Percentiles rank a stretch among this genome's conserved stretches.
phyloP scores from a whole-genome alignment of 2,888 invertebrate species.

The Ornithoptera priamus region DNA sequence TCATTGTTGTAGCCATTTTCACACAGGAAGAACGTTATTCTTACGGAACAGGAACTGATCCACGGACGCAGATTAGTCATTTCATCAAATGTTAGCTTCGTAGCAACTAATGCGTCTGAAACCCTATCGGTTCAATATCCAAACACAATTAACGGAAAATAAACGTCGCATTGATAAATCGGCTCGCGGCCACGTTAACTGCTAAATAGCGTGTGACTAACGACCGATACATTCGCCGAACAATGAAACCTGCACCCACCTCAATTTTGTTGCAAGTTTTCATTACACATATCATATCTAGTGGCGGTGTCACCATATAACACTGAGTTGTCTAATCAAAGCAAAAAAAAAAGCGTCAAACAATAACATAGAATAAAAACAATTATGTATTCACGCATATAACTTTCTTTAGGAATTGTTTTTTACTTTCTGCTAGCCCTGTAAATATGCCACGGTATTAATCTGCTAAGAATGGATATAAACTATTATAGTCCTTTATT shows the following conservation, averaged over 20 bases:
- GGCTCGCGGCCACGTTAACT: slow-evolving; percentile 62
- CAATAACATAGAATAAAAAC: too few species aligned
- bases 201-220: slow-evolving; percentile 78
- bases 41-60: too few species aligned
- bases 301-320: neutral
- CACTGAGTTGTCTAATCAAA: neutral
- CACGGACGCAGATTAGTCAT: neutral
- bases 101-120: slow-evolving; percentile 6
- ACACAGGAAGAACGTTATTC: too few species aligned
- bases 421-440: too few species aligned
- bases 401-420: too few species aligned
- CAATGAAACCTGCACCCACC: slow-evolving; percentile 44
- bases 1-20: too few species aligned
- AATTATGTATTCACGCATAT: too few species aligned
- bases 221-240: slow-evolving; percentile 36
- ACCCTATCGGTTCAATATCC: slow-evolving; percentile 43
- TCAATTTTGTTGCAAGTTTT: slow-evolving; percentile 36
- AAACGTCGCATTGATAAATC: slow-evolving; percentile 76
- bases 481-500: too few species aligned
- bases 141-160: slow-evolving; percentile 73
- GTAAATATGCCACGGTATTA: too few species aligned
- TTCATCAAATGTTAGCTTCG: slow-evolving; percentile 1
- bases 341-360: neutral
- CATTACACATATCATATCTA: slow-evolving; percentile 21
- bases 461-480: too few species aligned